A percentile compares a stretch with the other conserved stretches of the same genome.
Conservation (phyloP, 2,888 invertebrate genomes). For the Fabriciana adippe region DNA sequence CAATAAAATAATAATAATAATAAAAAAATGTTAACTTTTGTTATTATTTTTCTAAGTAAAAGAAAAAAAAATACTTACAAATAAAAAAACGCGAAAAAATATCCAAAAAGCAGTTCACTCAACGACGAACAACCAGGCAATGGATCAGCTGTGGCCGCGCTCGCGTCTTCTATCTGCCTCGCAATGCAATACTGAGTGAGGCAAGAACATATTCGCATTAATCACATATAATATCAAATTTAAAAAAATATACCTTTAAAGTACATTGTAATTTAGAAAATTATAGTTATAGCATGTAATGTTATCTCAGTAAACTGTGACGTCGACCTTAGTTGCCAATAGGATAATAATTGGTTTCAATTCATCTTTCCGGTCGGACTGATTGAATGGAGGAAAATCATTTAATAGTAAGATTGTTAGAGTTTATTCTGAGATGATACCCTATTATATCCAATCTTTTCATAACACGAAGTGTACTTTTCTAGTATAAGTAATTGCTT, state of each 20-base stretch:
- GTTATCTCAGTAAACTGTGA: background rate
- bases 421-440: slow-evolving; percentile 1
- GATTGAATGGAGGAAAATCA: slow-evolving; percentile 4
- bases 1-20: background rate
- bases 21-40: background rate
- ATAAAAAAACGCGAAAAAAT: slow-evolving; percentile 22
- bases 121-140: slow-evolving; percentile 40
- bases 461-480: no score
- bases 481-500: no score
- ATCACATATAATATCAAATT: slow-evolving; percentile 18
- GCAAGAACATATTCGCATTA: slow-evolving; percentile 35
- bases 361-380: slow-evolving; percentile 6
- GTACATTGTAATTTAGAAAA: background rate
- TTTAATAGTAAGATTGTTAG: slow-evolving; percentile 9
- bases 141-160: slow-evolving; percentile 35
- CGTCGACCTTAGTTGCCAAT: slow-evolving; percentile 3
- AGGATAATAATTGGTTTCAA: slow-evolving; percentile 12
- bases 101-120: slow-evolving; percentile 37
- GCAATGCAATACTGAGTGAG: slow-evolving; percentile 34
- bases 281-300: background rate
- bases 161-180: slow-evolving; percentile 33
- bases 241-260: slow-evolving; percentile 5
- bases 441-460: no score
- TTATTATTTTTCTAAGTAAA: background rate
- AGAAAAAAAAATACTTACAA: slow-evolving; percentile 27